A percentile compares a stretch with the other conserved stretches of the same genome.
Evolutionary conservation across 2,888 invertebrate species (phyloP).

Genomic region (Eurytoma adleriae): DNA sequence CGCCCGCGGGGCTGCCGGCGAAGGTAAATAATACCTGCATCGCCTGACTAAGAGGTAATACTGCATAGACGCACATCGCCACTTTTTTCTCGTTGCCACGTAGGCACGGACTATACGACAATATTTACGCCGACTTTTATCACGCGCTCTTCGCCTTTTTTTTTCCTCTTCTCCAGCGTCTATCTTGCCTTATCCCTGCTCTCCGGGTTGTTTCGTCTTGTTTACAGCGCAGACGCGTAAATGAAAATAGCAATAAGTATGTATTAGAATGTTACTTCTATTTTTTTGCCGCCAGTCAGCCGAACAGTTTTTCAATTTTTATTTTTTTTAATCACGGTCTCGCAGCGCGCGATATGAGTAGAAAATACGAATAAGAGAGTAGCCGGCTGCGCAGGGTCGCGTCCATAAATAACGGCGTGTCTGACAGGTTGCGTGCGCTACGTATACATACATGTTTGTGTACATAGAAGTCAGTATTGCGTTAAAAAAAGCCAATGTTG

Average conservation of each 20-base stretch:
- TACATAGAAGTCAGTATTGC: not conserved
- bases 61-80: not conserved
- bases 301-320: constrained; percentile 24
- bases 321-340: not conserved
- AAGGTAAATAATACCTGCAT: constrained; percentile 49
- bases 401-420: constrained; percentile 70
- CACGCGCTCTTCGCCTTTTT: not conserved
- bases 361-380: constrained; percentile 72
- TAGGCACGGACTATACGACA: not conserved
- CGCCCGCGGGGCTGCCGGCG: not conserved
- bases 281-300: constrained; percentile 2
- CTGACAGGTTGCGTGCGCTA: constrained; percentile 63
- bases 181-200: constrained; percentile 10
- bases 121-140: constrained; percentile 40
- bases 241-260: too few species aligned
- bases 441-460: constrained; percentile 12
- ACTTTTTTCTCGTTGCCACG: constrained; percentile 32
- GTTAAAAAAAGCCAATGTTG: constrained; percentile 39
- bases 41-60: not conserved
- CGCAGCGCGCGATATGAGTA: constrained; percentile 68
- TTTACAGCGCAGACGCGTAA: too few species aligned
- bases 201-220: not conserved
- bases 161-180: not conserved
- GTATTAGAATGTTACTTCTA: too few species aligned
- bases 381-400: constrained; percentile 61